phyloP scores from a whole-genome alignment of 1,140 invertebrate genomes.

The Eueides isabella region DNA sequence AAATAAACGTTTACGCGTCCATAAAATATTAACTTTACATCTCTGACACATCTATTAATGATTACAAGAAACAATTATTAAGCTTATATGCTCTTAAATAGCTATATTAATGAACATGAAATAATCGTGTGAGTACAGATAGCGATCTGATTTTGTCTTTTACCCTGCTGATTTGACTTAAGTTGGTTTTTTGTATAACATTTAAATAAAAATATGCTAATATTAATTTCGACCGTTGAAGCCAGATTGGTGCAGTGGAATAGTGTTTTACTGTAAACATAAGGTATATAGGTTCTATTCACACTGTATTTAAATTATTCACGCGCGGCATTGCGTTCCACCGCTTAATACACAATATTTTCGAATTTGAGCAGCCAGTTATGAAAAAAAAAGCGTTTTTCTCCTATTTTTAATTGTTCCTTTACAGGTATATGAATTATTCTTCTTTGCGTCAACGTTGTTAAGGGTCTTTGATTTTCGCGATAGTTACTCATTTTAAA shows the following conservation, averaged over 20 bases:
- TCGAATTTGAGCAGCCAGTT: too few species aligned
- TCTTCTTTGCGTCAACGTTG: too few species aligned
- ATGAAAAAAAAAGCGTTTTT: too few species aligned
- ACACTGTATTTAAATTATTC: not conserved
- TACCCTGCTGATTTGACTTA: not conserved
- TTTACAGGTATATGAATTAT: too few species aligned
- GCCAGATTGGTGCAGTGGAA: not conserved
- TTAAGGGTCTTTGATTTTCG: too few species aligned
- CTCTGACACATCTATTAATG: not conserved
- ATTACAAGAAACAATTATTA: slow-evolving; percentile 10
- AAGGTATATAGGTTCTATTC: not conserved
- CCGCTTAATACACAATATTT: too few species aligned
- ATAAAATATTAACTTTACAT: slow-evolving; percentile 15
- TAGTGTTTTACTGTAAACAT: not conserved
- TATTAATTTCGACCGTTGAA: not conserved
- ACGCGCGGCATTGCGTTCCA: too few species aligned
- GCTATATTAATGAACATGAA: slow-evolving; percentile 1
- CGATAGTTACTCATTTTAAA: too few species aligned
- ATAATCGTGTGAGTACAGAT: not conserved
- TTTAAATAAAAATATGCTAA: not conserved
- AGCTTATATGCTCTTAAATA: not conserved
- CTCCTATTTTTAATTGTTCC: too few species aligned
- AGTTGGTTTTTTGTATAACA: slow-evolving; percentile 6
- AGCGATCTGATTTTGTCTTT: not conserved
- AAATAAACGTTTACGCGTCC: not conserved